Evolutionary conservation across 2,888 invertebrate species (phyloP), one percentile per base, ranked within the genome.

Genomic region (Drosophila longiperda): DNA sequence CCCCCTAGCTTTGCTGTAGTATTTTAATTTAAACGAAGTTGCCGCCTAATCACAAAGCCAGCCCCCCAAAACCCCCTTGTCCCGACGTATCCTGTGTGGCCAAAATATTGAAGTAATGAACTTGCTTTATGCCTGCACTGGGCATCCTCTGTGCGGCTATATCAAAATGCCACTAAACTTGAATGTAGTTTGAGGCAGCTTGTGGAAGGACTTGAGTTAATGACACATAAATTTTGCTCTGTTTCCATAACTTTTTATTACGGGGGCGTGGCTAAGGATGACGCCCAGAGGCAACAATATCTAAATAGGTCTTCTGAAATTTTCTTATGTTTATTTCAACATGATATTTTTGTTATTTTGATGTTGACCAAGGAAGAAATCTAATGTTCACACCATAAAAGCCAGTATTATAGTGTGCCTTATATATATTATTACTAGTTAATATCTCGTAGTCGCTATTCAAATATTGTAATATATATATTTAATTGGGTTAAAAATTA

Each of bases 11-110:
- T 32, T n/a, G 29, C 49, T 36, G 67, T 75, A 82, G 85, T 78
- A 89, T 89, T 86, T 89, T 89, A 86, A 86, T 89, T 89, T 89
- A 82, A 87, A 82, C 85, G 88, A 81, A 74, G 71, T 52, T 75
- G 69, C 75, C 68, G 83, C 80, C 90, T 87, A 89, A 89, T 89
- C 90, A 89, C 89, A 84, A 79, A 73, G 66, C 76, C 79, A 71
- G 75, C 81, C 42, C 49, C 50, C 53, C 69, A 75, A 72, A 73
- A 15, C 8, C 12, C 76, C 72, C 72, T 67, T 67, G 61, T n/a
- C 61, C 50, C 40, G n/a, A 59, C 49, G 45, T 73, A 78, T 86
- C 87, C 86, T 88, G 73, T 75, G 49, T 59, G 73, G 73, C 80
- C 72, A 72, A 89, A 86, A 89, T 86, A 87, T 89, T 87, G 87